Conservation (phyloP, 2,113 vertebrate genomes). For the Oreochromis aureus region DNA sequence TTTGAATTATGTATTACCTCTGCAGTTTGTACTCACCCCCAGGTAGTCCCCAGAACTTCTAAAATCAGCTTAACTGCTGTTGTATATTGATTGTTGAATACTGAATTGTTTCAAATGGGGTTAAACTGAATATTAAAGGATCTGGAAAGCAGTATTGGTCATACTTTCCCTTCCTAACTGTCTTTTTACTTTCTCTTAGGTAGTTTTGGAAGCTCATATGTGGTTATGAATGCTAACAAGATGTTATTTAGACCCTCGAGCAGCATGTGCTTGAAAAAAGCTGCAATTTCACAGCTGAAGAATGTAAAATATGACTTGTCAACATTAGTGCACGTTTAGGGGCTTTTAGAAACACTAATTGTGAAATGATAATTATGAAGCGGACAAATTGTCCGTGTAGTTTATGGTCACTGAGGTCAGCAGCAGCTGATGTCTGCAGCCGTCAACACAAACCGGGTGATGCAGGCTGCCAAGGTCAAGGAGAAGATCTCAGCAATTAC, state of each 20-base stretch:
- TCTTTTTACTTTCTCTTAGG: background rate
- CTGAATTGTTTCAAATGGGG: background rate
- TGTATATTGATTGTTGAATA: background rate
- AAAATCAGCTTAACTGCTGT: background rate
- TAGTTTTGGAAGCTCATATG: background rate
- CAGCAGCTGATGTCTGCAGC: background rate
- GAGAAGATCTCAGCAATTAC: constrained; percentile 6
- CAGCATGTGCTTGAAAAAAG: background rate
- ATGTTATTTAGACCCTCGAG: background rate
- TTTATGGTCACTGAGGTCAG: background rate
- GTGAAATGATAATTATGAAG: background rate
- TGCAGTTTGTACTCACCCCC: background rate
- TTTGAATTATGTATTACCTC: background rate
- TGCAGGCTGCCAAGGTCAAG: constrained; percentile 27
- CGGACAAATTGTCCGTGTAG: background rate
- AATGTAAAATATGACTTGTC: background rate
- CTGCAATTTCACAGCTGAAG: background rate
- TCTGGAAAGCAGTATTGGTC: background rate
- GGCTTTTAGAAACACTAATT: background rate
- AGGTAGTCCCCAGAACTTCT: background rate
- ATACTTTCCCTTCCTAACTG: background rate
- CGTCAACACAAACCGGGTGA: background rate
- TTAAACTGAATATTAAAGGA: background rate
- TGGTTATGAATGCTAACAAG: background rate
- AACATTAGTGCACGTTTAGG: background rate